phyloP scores from a whole-genome alignment of 2,113 vertebrate genomes.

The Perccottus glenii region DNA sequence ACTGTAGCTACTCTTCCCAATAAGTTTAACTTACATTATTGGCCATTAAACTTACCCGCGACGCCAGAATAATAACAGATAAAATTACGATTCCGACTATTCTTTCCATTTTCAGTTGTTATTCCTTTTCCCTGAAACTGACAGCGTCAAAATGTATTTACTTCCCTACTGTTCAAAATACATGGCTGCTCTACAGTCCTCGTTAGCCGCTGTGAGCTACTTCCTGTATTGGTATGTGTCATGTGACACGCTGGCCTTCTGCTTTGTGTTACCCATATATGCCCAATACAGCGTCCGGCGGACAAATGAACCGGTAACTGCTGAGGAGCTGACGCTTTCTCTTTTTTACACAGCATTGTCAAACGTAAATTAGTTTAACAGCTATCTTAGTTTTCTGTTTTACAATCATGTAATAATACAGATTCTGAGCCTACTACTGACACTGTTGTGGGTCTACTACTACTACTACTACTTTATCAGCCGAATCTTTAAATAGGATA shows the following conservation, averaged over 20 bases:
- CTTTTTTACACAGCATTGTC: too few relatives aligned
- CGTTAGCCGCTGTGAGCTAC: neutral
- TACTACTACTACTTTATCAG: too few relatives aligned
- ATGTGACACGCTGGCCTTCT: constrained; percentile 18
- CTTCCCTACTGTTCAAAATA: neutral
- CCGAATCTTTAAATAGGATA: too few relatives aligned
- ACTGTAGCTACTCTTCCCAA: neutral
- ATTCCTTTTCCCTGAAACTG: neutral
- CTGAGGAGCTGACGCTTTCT: too few relatives aligned
- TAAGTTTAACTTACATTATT: constrained; percentile 2
- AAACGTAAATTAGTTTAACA: too few relatives aligned
- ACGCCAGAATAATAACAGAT: constrained; percentile 31
- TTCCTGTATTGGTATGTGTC: constrained; percentile 51
- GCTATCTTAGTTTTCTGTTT: too few relatives aligned
- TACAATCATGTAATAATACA: too few relatives aligned
- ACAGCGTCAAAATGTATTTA: neutral
- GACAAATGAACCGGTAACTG: too few relatives aligned
- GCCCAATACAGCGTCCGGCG: too few relatives aligned
- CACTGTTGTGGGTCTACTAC: too few relatives aligned
- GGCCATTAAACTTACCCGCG: constrained; percentile 58
- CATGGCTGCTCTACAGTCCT: neutral
- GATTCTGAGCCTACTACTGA: too few relatives aligned
- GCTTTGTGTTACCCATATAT: constrained; percentile 23
- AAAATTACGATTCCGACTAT: constrained; percentile 35
- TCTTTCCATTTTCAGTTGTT: constrained; percentile 54